Conservation (phyloP, 2,888 invertebrate species). For the Leptopterna dolabrata region DNA sequence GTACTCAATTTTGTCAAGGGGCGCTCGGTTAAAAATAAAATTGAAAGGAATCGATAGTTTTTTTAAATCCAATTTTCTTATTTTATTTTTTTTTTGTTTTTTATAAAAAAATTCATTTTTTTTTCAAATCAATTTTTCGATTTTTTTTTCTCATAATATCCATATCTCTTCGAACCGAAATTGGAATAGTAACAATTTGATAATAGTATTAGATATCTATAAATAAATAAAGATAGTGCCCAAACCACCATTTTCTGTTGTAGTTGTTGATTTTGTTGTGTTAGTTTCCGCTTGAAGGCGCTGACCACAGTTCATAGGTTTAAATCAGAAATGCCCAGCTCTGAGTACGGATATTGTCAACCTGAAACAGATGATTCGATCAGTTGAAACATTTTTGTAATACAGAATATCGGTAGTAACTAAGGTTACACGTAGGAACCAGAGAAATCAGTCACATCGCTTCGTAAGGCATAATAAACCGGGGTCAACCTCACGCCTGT, state of each 20-base stretch:
- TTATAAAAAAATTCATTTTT: slow-evolving; percentile 16
- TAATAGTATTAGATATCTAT: slow-evolving; percentile 43
- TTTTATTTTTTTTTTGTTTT: slow-evolving; percentile 1
- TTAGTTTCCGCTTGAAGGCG: slow-evolving; percentile 24
- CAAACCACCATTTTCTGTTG: slow-evolving; percentile 50
- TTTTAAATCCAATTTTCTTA: slow-evolving; percentile 10
- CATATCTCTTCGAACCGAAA: slow-evolving; percentile 42
- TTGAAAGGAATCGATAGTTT: neutral
- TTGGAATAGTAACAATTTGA: slow-evolving; percentile 45
- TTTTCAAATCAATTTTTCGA: slow-evolving; percentile 16
- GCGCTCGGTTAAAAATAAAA: slow-evolving; percentile 41
- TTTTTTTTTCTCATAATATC: slow-evolving; percentile 7
- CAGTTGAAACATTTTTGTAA: no score
- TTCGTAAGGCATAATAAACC: no score
- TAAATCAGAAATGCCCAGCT: slow-evolving; percentile 41
- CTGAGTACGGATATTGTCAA: slow-evolving; percentile 47
- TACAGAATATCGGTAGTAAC: no score
- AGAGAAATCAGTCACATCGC: no score
- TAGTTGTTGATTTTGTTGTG: slow-evolving; percentile 30
- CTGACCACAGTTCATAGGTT: slow-evolving; percentile 18
- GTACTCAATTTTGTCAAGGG: slow-evolving; percentile 41
- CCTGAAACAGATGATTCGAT: slow-evolving; percentile 8
- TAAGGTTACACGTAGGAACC: no score
- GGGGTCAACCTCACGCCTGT: no score
- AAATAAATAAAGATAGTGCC: slow-evolving; percentile 54